phyloP scores from a whole-genome alignment of 2,888 invertebrate genomes.

The Drosophila neonasuta region DNA sequence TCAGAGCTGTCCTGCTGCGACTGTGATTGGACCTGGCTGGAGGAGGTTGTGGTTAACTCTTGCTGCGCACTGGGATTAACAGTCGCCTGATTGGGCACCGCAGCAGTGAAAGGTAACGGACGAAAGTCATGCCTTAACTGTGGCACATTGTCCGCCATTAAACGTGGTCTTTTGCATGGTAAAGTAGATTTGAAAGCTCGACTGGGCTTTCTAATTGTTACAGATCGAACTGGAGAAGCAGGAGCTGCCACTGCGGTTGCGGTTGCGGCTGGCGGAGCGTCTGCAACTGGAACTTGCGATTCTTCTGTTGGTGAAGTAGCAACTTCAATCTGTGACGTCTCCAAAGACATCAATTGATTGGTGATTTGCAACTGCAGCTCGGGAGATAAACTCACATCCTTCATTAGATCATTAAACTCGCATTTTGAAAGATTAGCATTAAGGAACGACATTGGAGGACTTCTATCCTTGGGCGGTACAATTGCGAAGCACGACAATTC shows the following conservation, averaged over 20 bases:
- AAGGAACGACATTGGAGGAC: neutral
- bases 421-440: neutral
- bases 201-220: neutral
- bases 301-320: too few relatives aligned
- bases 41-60: neutral
- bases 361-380: neutral
- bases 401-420: neutral
- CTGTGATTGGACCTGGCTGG: neutral
- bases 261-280: neutral
- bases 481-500: conserved; percentile 43
- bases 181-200: neutral
- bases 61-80: neutral
- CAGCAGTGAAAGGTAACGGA: conserved; percentile 43
- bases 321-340: neutral
- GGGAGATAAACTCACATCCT: neutral
- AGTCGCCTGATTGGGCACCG: conserved; percentile 31
- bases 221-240: too few relatives aligned
- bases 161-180: conserved; percentile 38
- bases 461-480: neutral
- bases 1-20: neutral
- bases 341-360: neutral
- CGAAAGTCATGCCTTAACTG: conserved; percentile 61
- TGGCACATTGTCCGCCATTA: conserved; percentile 51
- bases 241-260: neutral
- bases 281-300: neutral